Base-by-base conservation (phyloP, 2,113 vertebrate genomes). In the Eptesicus fuscus region DNA sequence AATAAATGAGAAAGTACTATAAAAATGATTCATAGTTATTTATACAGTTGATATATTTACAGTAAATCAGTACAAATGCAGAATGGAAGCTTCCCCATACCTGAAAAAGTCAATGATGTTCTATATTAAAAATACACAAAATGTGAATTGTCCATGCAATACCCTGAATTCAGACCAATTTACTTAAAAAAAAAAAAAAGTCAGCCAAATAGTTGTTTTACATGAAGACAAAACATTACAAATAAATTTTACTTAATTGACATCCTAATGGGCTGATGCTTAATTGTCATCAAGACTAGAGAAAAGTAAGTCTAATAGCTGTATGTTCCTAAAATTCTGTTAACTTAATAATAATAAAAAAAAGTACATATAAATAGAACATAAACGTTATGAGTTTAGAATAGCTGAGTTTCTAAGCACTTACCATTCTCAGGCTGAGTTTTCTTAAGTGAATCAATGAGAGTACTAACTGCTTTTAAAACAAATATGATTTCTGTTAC, bases 401-500 rank as follows among this genome's bases (percentile, higher is more conserved):
- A 90, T 47, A 85, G 96, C 35, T 53, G 73, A 65, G 47, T 86
- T 96, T 90, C 32, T 59, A 94, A 96, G 70, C 88, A 98, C 99
- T 99, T 98, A 99, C 99, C 99, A 85, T 99, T 99, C 98, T 99
- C 99, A 90, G 99, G 99, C 94, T 99, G 99, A 56, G 99, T 99
- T 99, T 99, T 99, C 98, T 99, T 99, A 91, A 99, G 99, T 2
- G 99, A 99, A 97, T 99, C 99, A 99, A 99, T 99, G 92, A 99
- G 99, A 95, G 99, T 99, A 98, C 99, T 99, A 98, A 99, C 99
- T 63, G 99, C 99, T 99, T 99, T 99, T 98, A 99, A 98, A 97
- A 99, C 99, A 98, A 99, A 99, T 98, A 99, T 99, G 90, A 99
- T 99, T 99, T 99, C 99, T 56, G 99, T 99, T 98, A 99, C 99